Conservation (phyloP, 2,797 vertebrate species). For the Philypnodon macrostomus region DNA sequence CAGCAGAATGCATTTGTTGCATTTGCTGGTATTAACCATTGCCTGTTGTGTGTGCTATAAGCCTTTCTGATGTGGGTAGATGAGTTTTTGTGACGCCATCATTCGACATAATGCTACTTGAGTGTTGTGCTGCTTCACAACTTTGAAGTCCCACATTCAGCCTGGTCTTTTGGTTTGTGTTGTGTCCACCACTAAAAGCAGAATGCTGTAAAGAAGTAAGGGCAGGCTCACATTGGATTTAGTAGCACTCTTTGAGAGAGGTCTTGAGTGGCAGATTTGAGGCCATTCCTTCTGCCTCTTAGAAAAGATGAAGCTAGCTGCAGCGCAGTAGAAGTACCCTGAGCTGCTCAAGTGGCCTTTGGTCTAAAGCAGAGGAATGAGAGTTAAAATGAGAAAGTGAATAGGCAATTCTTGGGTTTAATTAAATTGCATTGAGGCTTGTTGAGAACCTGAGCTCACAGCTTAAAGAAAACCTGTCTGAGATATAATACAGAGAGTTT, state of each 20-base stretch:
- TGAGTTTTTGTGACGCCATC: constrained; percentile 18
- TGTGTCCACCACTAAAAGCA: constrained; percentile 39
- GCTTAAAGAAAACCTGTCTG: constrained; percentile 40
- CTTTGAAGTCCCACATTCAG: constrained; percentile 70
- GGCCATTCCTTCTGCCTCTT: constrained; percentile 60
- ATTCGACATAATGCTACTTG: constrained; percentile 62
- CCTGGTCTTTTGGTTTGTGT: constrained; percentile 32
- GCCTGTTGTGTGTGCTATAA: no score
- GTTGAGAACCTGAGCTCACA: constrained; percentile 38
- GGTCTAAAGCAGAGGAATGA: constrained; percentile 26
- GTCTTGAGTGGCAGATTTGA: constrained; percentile 59
- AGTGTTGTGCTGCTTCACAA: constrained; percentile 60
- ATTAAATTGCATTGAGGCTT: constrained; percentile 56
- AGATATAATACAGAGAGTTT: constrained; percentile 30
- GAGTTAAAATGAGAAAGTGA: constrained; percentile 29
- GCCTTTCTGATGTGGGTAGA: no score
- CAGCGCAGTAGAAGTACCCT: constrained; percentile 43
- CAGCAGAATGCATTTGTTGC: not conserved
- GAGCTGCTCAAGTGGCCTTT: constrained; percentile 24
- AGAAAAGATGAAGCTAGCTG: constrained; percentile 61
- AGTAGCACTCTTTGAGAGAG: constrained; percentile 71
- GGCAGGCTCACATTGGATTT: constrained; percentile 57
- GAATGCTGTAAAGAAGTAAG: constrained; percentile 49
- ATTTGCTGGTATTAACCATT: constrained; percentile 5
- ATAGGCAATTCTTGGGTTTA: constrained; percentile 47